A percentile compares a stretch with the other conserved stretches of the same genome.
Conservation (phyloP, 2,113 vertebrate genomes). For the Burhinus oedicnemus region DNA sequence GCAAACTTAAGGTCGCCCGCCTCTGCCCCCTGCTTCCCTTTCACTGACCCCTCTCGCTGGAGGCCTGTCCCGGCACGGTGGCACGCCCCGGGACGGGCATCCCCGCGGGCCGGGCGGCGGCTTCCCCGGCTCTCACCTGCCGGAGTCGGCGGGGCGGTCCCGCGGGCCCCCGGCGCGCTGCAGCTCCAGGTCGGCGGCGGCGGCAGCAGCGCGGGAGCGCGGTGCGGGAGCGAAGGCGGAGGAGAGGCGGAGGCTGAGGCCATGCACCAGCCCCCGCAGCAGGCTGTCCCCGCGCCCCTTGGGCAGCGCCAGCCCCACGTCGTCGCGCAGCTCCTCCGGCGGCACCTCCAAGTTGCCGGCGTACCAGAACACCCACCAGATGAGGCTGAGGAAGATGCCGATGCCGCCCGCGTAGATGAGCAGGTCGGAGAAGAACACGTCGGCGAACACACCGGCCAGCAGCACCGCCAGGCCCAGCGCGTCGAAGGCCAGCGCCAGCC, state of each 20-base stretch:
- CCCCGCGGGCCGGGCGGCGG: no score
- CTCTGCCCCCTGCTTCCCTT: rapidly evolving
- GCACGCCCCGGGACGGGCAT: neutral
- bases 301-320: constrained; percentile 62
- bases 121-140: neutral
- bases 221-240: neutral
- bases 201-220: neutral
- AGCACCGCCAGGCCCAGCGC: constrained; percentile 80
- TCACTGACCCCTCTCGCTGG: rapidly evolving
- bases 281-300: neutral
- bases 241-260: constrained; percentile 65
- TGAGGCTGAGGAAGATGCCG: constrained; percentile 88
- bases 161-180: neutral
- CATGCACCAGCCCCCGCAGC: constrained; percentile 42
- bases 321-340: constrained; percentile 72
- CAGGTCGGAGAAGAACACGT: constrained; percentile 82
- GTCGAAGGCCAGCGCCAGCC: constrained; percentile 88
- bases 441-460: constrained; percentile 82
- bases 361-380: constrained; percentile 97
- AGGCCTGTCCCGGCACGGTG: rapidly evolving
- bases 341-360: constrained; percentile 89
- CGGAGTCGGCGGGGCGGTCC: neutral
- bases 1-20: rapidly evolving
- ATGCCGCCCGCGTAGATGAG: constrained; percentile 87
- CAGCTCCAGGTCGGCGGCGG: constrained; percentile 59